Conservation (phyloP, 2,113 vertebrate genomes). For the Trematocara nigrifrons region DNA sequence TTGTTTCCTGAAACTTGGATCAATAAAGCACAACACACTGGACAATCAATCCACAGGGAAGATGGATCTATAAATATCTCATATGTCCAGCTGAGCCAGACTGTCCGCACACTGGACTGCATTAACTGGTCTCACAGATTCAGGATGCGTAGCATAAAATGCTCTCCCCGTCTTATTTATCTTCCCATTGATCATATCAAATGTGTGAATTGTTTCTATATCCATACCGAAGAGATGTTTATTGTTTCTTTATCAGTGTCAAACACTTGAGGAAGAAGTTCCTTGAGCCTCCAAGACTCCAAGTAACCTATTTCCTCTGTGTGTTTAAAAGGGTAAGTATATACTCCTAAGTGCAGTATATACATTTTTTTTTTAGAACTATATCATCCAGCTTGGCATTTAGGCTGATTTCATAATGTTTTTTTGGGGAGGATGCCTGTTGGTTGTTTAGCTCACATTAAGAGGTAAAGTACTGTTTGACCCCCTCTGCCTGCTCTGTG, state of each 20-base stretch:
- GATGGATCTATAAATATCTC: conserved; percentile 57
- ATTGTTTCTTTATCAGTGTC: conserved; percentile 43
- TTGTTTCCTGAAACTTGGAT: conserved; percentile 56
- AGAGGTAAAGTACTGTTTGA: not conserved
- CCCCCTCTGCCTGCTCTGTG: not conserved
- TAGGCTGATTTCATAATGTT: conserved; percentile 9
- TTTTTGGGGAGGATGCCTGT: not conserved
- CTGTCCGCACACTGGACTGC: not conserved
- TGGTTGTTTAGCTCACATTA: conserved; percentile 36
- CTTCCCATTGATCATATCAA: conserved; percentile 46
- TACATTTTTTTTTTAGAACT: conserved; percentile 11
- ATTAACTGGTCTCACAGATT: conserved; percentile 26
- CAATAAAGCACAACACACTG: conserved; percentile 52
- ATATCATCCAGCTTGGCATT: not conserved
- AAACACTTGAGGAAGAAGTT: not conserved
- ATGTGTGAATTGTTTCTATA: conserved; percentile 40
- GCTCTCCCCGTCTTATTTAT: conserved; percentile 26
- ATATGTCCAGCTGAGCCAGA: conserved; percentile 48
- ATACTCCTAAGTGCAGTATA: not conserved
- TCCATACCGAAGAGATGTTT: not conserved
- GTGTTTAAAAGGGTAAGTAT: not conserved
- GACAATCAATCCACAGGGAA: conserved; percentile 52
- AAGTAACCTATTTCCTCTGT: not conserved
- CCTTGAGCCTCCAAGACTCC: not conserved
- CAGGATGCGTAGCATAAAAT: not conserved